A percentile compares a stretch with the other conserved stretches of the same genome.
These are phyloP conservation scores for Cheilinus undulatus DNA, from an alignment of 2,113 vertebrate species.

Conservation along the genomic window DNA sequence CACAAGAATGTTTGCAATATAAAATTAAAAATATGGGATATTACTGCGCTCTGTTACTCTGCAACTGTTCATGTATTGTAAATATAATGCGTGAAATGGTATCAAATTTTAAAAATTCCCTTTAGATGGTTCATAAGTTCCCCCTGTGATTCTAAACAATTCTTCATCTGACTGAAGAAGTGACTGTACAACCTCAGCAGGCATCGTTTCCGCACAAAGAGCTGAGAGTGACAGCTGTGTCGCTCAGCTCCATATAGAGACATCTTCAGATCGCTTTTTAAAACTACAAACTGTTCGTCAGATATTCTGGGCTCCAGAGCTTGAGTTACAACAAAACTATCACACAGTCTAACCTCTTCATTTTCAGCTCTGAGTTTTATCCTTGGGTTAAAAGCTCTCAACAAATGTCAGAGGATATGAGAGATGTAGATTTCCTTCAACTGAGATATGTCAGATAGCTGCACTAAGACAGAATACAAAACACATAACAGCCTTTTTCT, in stretches of 20 bases:
- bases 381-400: not conserved
- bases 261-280: not conserved
- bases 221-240: not conserved
- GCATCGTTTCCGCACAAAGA: not conserved
- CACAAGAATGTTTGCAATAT: too few species aligned
- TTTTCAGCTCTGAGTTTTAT: not conserved
- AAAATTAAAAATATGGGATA: too few species aligned
- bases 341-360: not conserved
- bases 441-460: not conserved
- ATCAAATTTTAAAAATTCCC: not conserved
- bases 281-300: not conserved
- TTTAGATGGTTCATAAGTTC: not conserved
- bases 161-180: not conserved
- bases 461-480: not conserved
- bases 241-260: not conserved
- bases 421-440: not conserved
- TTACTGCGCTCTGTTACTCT: too few species aligned
- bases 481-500: not conserved
- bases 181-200: not conserved
- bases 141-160: not conserved
- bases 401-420: not conserved
- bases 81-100: not conserved
- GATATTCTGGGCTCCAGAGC: not conserved
- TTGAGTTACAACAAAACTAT: not conserved
- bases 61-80: too few species aligned